Conservation (phyloP, 2,888 invertebrate species). For the Aspidiotus rigidus region DNA sequence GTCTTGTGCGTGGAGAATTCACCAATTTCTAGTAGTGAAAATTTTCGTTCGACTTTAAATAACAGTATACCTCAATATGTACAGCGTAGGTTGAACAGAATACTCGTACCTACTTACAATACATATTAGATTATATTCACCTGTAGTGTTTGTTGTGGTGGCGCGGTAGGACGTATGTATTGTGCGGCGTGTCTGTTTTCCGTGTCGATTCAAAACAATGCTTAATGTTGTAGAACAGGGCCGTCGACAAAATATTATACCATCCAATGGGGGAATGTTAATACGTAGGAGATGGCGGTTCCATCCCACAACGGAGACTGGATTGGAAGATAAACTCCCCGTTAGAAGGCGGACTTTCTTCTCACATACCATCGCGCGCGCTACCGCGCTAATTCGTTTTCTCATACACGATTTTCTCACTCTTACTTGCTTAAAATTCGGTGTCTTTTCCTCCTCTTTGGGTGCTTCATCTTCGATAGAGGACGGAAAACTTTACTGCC, state of each 20-base stretch:
- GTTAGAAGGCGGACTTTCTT: constrained; percentile 32
- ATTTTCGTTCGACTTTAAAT: no score
- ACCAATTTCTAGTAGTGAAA: no score
- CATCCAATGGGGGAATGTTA: constrained; percentile 31
- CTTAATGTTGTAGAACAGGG: constrained; percentile 16
- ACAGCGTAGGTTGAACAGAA: no score
- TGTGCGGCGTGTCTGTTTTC: no score
- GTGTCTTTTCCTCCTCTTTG: constrained; percentile 3
- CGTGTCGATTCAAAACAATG: constrained; percentile 9
- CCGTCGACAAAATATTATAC: constrained; percentile 23
- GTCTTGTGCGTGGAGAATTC: no score
- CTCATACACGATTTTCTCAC: constrained; percentile 9
- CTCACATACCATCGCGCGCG: constrained; percentile 21
- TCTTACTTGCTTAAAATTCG: background rate
- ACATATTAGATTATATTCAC: no score
- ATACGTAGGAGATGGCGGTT: constrained; percentile 27
- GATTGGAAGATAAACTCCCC: constrained; percentile 33
- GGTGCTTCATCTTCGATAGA: no score
- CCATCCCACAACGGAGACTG: constrained; percentile 30
- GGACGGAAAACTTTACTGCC: background rate
- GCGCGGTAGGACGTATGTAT: no score
- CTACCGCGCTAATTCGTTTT: constrained; percentile 7
- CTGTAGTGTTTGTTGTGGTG: no score
- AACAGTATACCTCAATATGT: no score
- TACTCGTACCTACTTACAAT: no score